These are phyloP conservation scores for Sinella curviseta DNA, from an alignment of 1,140 invertebrate species.

Conservation along the genomic window DNA sequence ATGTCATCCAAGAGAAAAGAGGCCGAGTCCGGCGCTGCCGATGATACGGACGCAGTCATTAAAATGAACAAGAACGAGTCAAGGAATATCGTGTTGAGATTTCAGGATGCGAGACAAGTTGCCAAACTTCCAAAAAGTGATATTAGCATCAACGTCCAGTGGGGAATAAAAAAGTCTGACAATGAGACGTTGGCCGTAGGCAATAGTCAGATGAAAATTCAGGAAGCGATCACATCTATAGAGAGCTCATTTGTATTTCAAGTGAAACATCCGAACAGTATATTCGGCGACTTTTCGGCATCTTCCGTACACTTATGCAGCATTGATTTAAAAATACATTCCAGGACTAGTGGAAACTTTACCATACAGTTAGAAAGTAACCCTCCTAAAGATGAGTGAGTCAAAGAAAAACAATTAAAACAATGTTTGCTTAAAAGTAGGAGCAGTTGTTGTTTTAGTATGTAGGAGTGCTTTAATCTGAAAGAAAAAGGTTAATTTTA, in stretches of 20 bases:
- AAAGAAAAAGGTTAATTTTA: not conserved
- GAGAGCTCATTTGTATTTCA: constrained; percentile 27
- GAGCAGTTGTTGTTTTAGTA: no score
- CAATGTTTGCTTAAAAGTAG: not conserved
- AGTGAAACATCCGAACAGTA: constrained; percentile 30
- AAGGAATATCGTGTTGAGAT: not conserved
- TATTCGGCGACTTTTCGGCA: constrained; percentile 15
- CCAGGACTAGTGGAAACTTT: constrained; percentile 5
- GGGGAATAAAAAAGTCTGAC: not conserved
- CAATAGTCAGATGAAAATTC: not conserved
- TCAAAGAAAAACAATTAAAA: not conserved
- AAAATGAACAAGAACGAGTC: constrained; percentile 24
- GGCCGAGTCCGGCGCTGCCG: not conserved
- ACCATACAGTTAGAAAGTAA: constrained; percentile 1
- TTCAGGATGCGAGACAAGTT: not conserved
- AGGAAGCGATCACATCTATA: not conserved
- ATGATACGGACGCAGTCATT: not conserved
- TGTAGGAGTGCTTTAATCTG: no score
- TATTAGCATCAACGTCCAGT: not conserved
- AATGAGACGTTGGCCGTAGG: not conserved
- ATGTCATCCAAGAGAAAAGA: not conserved
- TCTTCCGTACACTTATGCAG: not conserved
- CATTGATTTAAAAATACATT: not conserved
- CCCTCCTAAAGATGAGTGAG: constrained; percentile 9
- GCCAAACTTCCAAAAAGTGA: not conserved